Percentiles rank a stretch among this genome's conserved stretches.
Evolutionary conservation across 2,888 invertebrate species (phyloP).

Genomic region (Quadroppia sp.): DNA sequence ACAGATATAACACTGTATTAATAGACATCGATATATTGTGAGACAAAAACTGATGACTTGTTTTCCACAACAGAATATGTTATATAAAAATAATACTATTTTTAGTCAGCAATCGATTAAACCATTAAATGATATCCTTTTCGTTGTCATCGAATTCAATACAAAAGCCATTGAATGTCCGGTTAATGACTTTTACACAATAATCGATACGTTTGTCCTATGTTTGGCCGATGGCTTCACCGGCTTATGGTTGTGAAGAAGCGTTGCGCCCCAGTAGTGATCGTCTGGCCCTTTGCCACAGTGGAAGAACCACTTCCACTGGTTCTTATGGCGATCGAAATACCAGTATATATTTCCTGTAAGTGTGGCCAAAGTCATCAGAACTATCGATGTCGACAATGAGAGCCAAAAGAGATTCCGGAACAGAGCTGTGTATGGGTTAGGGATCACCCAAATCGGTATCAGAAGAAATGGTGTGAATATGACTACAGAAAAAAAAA

Average conservation of each 20-base stretch:
- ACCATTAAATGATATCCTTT: neutral
- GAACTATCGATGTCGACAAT: slow-evolving; percentile 32
- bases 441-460: slow-evolving; percentile 45
- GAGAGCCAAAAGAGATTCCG: slow-evolving; percentile 40
- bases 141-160: neutral
- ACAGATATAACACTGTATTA: too few relatives aligned
- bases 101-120: neutral
- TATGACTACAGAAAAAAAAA: slow-evolving; percentile 36
- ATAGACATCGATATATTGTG: too few relatives aligned
- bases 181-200: neutral
- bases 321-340: slow-evolving; percentile 42
- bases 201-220: neutral
- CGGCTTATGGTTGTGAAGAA: neutral
- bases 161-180: neutral
- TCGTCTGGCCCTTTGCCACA: slow-evolving; percentile 44
- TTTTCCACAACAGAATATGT: too few relatives aligned
- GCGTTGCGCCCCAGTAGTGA: slow-evolving; percentile 45
- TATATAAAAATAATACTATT: too few relatives aligned
- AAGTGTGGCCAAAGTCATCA: slow-evolving; percentile 42
- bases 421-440: slow-evolving; percentile 41
- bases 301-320: slow-evolving; percentile 42
- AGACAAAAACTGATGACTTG: too few relatives aligned
- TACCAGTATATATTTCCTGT: slow-evolving; percentile 46
- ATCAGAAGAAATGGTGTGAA: slow-evolving; percentile 45
- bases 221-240: neutral